phyloP scores from a whole-genome alignment of 2,797 vertebrate genomes.

The Oreonectes daqikongensis region DNA sequence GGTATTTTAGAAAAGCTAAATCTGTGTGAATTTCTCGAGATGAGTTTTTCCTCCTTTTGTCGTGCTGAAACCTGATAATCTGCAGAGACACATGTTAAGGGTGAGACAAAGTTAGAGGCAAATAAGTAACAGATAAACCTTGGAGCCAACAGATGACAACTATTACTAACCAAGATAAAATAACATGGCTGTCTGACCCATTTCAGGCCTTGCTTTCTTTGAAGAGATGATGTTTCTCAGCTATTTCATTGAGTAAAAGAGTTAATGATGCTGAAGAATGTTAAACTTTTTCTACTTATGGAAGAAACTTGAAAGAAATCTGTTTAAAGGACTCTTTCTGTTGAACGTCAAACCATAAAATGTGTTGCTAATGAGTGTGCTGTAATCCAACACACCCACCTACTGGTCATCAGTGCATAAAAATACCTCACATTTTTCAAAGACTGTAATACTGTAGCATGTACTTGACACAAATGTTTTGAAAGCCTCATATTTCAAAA shows the following conservation, averaged over 20 bases:
- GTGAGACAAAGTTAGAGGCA: background rate
- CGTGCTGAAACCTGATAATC: constrained; percentile 9
- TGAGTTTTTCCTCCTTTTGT: constrained; percentile 20
- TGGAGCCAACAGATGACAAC: constrained; percentile 7
- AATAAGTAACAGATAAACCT: constrained; percentile 19
- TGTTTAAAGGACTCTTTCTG: constrained; percentile 15
- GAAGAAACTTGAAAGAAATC: background rate
- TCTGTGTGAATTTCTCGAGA: constrained; percentile 4
- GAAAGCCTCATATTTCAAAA: constrained; percentile 5
- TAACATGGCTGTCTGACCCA: constrained; percentile 5
- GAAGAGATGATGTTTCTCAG: constrained; percentile 10
- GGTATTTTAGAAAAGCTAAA: constrained; percentile 18
- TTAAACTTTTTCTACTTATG: background rate
- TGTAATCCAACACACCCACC: constrained; percentile 68
- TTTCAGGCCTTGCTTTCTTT: constrained; percentile 5
- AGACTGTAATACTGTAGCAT: background rate
- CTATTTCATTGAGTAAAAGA: background rate
- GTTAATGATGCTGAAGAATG: constrained; percentile 7
- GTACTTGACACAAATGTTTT: background rate
- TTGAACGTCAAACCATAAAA: constrained; percentile 25
- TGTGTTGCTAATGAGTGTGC: constrained; percentile 50
- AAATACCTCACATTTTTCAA: constrained; percentile 61
- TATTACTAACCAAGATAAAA: constrained; percentile 19
- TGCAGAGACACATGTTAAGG: background rate
- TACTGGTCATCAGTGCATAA: constrained; percentile 63